phyloP scores from a whole-genome alignment of 2,888 invertebrate genomes.

The Phlogophora meticulosa region DNA sequence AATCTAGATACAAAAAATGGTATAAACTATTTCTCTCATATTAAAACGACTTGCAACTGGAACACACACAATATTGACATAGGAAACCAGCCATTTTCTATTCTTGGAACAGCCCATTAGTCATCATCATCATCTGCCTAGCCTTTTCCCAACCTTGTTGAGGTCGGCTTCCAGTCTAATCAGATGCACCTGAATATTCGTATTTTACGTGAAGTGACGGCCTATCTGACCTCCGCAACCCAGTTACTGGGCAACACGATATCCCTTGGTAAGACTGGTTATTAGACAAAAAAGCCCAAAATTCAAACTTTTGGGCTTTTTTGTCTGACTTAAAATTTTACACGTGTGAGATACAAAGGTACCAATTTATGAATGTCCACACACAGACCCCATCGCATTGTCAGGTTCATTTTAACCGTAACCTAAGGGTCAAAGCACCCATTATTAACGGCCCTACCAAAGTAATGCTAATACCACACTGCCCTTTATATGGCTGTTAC shows the following conservation, averaged over 20 bases:
- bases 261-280: no score
- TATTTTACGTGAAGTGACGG: no score
- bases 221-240: no score
- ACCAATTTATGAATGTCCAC: conserved; percentile 16
- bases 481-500: conserved; percentile 34
- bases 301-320: no score
- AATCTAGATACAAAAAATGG: background rate
- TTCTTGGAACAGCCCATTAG: background rate
- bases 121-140: no score
- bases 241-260: no score
- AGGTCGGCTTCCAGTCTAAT: no score
- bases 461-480: conserved; percentile 27
- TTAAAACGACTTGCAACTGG: background rate
- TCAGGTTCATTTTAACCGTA: conserved; percentile 22
- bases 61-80: background rate
- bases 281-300: no score
- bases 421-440: conserved; percentile 37
- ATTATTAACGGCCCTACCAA: conserved; percentile 20
- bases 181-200: no score
- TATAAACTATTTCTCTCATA: background rate
- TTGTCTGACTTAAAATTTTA: background rate
- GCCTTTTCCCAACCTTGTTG: no score
- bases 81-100: background rate
- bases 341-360: background rate
- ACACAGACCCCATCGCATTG: conserved; percentile 17